phyloP scores from a whole-genome alignment of 2,888 invertebrate species.

The Erebia aethiops region DNA sequence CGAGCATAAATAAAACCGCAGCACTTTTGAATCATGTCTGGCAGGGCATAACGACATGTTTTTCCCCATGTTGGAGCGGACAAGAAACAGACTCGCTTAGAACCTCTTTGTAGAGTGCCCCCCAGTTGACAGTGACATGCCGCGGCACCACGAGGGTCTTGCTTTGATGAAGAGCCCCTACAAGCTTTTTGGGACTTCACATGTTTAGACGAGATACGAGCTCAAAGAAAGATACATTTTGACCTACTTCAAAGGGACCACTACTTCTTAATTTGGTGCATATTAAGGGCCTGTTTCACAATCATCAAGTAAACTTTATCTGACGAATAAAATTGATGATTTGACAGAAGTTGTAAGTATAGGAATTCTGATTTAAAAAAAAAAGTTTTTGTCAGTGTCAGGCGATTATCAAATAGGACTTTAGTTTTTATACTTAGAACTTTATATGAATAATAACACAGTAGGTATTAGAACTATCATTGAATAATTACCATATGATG shows the following conservation, averaged over 20 bases:
- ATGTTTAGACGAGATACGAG: slow-evolving; percentile 5
- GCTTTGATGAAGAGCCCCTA: slow-evolving; percentile 38
- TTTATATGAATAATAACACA: no score
- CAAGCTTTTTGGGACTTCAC: slow-evolving; percentile 21
- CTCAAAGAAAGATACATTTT: slow-evolving; percentile 11
- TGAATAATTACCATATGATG: no score
- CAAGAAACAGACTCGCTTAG: slow-evolving; percentile 43
- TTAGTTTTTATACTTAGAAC: not conserved
- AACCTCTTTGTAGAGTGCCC: slow-evolving; percentile 47
- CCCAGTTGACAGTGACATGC: slow-evolving; percentile 51
- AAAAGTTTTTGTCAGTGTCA: no score
- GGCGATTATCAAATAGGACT: no score
- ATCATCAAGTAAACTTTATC: no score
- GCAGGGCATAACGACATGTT: slow-evolving; percentile 7
- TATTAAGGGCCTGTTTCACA: no score
- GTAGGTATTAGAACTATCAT: no score
- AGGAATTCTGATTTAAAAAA: no score
- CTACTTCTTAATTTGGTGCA: not conserved
- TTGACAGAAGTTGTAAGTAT: no score
- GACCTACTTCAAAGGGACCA: not conserved
- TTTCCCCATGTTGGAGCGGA: slow-evolving; percentile 32
- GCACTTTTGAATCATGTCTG: not conserved
- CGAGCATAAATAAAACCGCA: slow-evolving; percentile 5
- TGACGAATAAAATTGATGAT: no score
- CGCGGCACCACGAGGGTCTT: slow-evolving; percentile 32